phyloP scores from a whole-genome alignment of 2,888 invertebrate genomes.

The Campoletis raptor region DNA sequence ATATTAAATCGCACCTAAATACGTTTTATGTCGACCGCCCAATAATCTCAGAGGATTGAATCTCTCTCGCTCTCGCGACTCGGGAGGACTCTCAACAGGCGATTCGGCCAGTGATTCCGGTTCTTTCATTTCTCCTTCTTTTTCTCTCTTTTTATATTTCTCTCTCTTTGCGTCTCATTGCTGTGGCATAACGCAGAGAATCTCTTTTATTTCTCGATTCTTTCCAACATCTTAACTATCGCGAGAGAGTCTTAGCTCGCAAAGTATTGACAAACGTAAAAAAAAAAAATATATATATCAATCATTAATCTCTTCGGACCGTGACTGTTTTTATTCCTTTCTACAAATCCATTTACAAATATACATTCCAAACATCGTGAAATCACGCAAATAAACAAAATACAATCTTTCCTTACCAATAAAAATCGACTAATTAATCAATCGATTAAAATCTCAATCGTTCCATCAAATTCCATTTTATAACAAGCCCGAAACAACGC shows the following conservation, averaged over 20 bases:
- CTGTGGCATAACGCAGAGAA: slow-evolving; percentile 15
- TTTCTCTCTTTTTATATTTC: slow-evolving; percentile 31
- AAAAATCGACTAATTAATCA: not conserved
- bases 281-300: not conserved
- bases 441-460: not conserved
- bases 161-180: slow-evolving; percentile 39
- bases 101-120: slow-evolving; percentile 70
- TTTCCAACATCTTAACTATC: slow-evolving; percentile 25
- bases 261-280: not conserved
- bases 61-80: slow-evolving; percentile 56
- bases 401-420: not conserved
- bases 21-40: slow-evolving; percentile 83
- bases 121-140: slow-evolving; percentile 53
- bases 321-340: not conserved
- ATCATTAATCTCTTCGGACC: slow-evolving; percentile 16
- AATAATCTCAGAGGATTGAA: slow-evolving; percentile 78
- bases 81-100: slow-evolving; percentile 57
- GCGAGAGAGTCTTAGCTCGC: not conserved
- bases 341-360: slow-evolving; percentile 9
- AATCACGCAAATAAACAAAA: not conserved
- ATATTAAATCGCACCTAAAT: slow-evolving; percentile 85
- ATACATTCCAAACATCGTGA: not conserved
- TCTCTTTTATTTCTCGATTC: slow-evolving; percentile 41
- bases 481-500: not conserved
- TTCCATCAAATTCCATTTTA: not conserved